Percentiles rank a stretch among this genome's conserved stretches.
These are phyloP conservation scores for Synanthedon tipuliformis DNA, from an alignment of 2,888 invertebrate species.

Conservation along the genomic window DNA sequence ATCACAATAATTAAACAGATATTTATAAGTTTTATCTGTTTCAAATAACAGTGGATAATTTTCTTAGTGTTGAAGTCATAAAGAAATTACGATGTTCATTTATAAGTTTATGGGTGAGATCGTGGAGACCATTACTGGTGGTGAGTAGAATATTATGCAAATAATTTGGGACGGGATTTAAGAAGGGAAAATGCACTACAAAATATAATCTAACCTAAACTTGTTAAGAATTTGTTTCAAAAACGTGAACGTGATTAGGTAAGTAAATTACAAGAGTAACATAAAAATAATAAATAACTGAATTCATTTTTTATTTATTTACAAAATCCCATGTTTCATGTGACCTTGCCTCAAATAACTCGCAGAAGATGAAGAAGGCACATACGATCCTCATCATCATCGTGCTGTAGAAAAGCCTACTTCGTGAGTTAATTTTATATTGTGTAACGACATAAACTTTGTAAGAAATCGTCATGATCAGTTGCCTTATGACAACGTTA, in stretches of 20 bases:
- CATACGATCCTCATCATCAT: constrained; percentile 77
- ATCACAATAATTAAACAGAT: too few species aligned
- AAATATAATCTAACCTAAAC: too few species aligned
- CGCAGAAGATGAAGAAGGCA: constrained; percentile 22
- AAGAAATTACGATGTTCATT: constrained; percentile 21
- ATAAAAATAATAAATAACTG: neutral
- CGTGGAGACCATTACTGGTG: constrained; percentile 22
- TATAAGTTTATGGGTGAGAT: constrained; percentile 33
- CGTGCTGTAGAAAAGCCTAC: constrained; percentile 77
- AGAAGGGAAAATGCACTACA: too few species aligned
- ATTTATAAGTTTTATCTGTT: too few species aligned
- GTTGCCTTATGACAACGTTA: neutral
- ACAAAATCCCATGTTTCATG: too few species aligned
- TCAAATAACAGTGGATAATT: neutral
- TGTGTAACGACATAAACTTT: neutral
- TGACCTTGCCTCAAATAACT: too few species aligned
- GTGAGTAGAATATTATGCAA: constrained; percentile 6
- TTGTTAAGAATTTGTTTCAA: too few species aligned
- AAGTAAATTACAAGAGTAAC: neutral
- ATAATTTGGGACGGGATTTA: neutral
- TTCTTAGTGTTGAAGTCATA: neutral
- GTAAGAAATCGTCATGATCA: neutral
- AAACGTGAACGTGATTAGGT: too few species aligned
- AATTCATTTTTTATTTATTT: neutral
- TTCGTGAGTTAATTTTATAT: constrained; percentile 66